Percentiles rank a stretch among this genome's conserved stretches.
Evolutionary conservation across 2,888 invertebrate genomes (phyloP).

Genomic region (Boloria selene): DNA sequence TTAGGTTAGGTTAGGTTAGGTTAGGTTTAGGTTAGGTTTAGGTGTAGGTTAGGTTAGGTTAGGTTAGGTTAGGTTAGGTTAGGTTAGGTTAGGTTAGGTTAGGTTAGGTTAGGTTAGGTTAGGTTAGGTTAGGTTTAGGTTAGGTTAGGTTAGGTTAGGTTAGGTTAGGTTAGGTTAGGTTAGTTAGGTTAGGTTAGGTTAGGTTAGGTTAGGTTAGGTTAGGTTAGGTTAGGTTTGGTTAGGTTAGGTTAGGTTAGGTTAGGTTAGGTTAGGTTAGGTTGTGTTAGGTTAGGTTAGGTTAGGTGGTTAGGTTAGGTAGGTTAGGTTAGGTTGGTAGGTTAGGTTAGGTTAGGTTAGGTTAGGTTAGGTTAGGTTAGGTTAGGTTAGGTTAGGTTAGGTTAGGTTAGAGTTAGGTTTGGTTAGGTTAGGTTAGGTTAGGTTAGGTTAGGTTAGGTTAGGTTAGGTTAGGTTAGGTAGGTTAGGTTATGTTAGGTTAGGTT

Average conservation of each 20-base stretch:
- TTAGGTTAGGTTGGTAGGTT: no score
- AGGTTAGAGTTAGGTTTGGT: no score
- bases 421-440: no score
- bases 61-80: conserved; percentile 37
- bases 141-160: conserved; percentile 39
- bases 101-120: conserved; percentile 31
- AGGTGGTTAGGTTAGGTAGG: no score
- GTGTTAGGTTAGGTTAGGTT: conserved; percentile 30
- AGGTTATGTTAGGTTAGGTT: no score
- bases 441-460: no score
- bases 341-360: no score
- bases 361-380: no score
- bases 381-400: no score
- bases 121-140: conserved; percentile 40
- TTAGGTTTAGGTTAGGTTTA: conserved; percentile 37
- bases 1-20: conserved; percentile 35
- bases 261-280: conserved; percentile 33
- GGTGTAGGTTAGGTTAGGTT: conserved; percentile 37
- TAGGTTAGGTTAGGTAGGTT: no score
- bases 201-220: conserved; percentile 34
- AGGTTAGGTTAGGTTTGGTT: conserved; percentile 35
- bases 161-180: conserved; percentile 37
- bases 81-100: conserved; percentile 24
- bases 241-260: conserved; percentile 36
- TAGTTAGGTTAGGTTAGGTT: conserved; percentile 33